Conservation (phyloP, 2,113 vertebrate species). For the Nibea albiflora region DNA sequence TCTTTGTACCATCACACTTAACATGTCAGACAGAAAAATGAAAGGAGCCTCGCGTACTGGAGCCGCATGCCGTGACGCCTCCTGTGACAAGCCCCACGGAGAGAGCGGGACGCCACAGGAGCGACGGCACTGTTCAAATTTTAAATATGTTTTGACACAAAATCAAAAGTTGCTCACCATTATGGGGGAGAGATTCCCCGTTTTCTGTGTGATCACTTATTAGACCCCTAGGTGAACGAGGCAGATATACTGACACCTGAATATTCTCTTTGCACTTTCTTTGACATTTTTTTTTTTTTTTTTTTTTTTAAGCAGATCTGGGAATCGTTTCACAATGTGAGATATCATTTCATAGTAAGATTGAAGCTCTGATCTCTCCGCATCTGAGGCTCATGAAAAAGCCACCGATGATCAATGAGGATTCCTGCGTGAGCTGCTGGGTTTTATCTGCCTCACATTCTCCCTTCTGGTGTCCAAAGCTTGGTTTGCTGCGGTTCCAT, state of each 20-base stretch:
- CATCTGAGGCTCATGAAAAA: slow-evolving; percentile 75
- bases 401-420: slow-evolving; percentile 77
- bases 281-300: slow-evolving; percentile 68
- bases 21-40: slow-evolving; percentile 80
- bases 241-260: slow-evolving; percentile 79
- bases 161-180: slow-evolving; percentile 83
- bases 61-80: slow-evolving; percentile 69
- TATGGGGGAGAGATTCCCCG: slow-evolving; percentile 71
- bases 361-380: slow-evolving; percentile 73
- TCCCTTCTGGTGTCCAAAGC: slow-evolving; percentile 65
- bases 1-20: slow-evolving; percentile 83
- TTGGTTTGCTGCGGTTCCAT: slow-evolving; percentile 48
- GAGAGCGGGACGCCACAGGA: slow-evolving; percentile 72
- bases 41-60: slow-evolving; percentile 73
- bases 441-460: slow-evolving; percentile 65
- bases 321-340: slow-evolving; percentile 75
- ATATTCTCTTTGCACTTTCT: slow-evolving; percentile 78
- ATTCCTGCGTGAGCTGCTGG: slow-evolving; percentile 65
- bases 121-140: slow-evolving; percentile 80
- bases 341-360: slow-evolving; percentile 73
- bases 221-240: slow-evolving; percentile 78
- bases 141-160: slow-evolving; percentile 86
- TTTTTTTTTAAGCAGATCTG: slow-evolving; percentile 65
- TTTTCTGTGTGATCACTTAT: slow-evolving; percentile 79
- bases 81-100: slow-evolving; percentile 80